Percentiles rank a stretch among this genome's conserved stretches.
phyloP scores from a whole-genome alignment of 2,888 invertebrate species.

The Pilophorus perplexus region DNA sequence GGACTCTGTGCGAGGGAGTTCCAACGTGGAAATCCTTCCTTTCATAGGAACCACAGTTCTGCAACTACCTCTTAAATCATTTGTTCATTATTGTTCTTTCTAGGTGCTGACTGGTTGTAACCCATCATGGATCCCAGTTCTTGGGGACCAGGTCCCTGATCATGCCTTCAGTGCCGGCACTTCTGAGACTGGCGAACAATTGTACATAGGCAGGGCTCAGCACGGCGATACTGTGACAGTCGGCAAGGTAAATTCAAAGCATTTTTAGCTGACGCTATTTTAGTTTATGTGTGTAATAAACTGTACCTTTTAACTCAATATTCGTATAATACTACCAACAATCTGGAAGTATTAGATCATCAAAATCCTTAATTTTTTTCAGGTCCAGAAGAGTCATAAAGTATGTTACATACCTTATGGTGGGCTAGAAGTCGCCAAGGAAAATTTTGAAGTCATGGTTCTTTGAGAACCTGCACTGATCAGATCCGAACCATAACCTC shows the following conservation, averaged over 20 bases:
- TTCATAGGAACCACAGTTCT: too few relatives aligned
- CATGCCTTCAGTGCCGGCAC: slow-evolving; percentile 53
- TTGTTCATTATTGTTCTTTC: too few relatives aligned
- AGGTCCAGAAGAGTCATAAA: slow-evolving; percentile 79
- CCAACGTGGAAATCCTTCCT: too few relatives aligned
- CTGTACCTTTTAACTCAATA: too few relatives aligned
- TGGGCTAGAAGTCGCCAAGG: slow-evolving; percentile 73
- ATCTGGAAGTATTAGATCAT: too few relatives aligned
- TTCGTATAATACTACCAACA: too few relatives aligned
- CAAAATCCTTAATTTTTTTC: too few relatives aligned
- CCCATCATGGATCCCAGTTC: slow-evolving; percentile 59
- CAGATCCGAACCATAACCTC: too few relatives aligned
- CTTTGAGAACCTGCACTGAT: neutral
- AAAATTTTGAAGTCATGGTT: slow-evolving; percentile 74
- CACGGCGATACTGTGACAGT: slow-evolving; percentile 50
- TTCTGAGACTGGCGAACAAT: slow-evolving; percentile 52
- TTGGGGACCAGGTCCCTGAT: slow-evolving; percentile 55
- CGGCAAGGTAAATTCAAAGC: slow-evolving; percentile 52
- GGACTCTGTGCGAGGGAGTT: too few relatives aligned
- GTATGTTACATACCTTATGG: slow-evolving; percentile 80
- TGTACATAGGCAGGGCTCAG: slow-evolving; percentile 53
- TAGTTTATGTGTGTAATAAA: too few relatives aligned
- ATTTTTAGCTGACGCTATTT: too few relatives aligned
- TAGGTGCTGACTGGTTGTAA: slow-evolving; percentile 54
- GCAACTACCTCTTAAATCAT: too few relatives aligned